Evolutionary conservation across 2,888 invertebrate species (phyloP).

Genomic region (Noctua fimbriata): DNA sequence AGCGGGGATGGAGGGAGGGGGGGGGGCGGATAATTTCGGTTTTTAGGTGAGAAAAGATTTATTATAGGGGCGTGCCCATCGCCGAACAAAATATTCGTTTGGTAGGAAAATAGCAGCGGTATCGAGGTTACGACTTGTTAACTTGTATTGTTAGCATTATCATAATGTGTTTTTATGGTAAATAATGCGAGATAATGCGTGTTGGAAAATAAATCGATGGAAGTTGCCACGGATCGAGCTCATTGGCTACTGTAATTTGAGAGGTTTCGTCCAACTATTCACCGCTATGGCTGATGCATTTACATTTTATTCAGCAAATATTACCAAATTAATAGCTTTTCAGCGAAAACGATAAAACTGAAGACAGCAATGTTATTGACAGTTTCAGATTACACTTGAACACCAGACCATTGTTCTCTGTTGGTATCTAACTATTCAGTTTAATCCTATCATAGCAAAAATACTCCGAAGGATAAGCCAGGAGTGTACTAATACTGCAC

Average conservation of each 20-base stretch:
- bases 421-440: not conserved
- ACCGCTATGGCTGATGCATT: not conserved
- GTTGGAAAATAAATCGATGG: not conserved
- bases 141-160: constrained; percentile 38
- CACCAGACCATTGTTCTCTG: not conserved
- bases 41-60: constrained; percentile 79
- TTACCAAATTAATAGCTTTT: not conserved
- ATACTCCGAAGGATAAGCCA: not conserved
- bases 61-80: constrained; percentile 72
- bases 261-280: not conserved
- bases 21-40: constrained; percentile 75
- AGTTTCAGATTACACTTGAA: not conserved
- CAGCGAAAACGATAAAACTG: not conserved
- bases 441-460: not conserved
- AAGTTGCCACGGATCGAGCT: not conserved
- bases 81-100: constrained; percentile 54
- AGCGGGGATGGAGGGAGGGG: not conserved
- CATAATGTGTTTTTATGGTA: constrained; percentile 8
- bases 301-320: not conserved
- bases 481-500: not conserved
- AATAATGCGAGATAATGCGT: constrained; percentile 14
- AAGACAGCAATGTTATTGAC: not conserved
- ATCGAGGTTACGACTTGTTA: constrained; percentile 61
- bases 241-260: not conserved
- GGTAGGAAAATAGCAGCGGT: constrained; percentile 43